These are phyloP conservation scores for Haliclona indistincta DNA, from an alignment of 37 sponge, comb jelly and placozoan species.

Conservation along the genomic window DNA sequence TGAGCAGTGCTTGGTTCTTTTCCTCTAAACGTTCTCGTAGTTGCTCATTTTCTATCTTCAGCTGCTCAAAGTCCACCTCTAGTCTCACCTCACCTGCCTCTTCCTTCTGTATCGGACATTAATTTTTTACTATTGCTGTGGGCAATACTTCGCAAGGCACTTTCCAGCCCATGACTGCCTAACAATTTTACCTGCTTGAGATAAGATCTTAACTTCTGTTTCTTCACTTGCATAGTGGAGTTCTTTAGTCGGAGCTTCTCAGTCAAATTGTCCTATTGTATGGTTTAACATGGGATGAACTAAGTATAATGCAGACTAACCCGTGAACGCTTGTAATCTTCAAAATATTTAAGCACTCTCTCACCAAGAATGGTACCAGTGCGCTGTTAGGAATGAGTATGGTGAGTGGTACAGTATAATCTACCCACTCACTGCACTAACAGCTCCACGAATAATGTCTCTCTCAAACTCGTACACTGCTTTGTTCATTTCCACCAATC, in stretches of 20 bases:
- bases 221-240: constrained; percentile 69
- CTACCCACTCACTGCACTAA: constrained; percentile 64
- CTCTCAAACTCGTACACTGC: constrained; percentile 91
- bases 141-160: neutral
- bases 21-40: constrained; percentile 85
- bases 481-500: constrained; percentile 87
- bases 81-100: constrained; percentile 89
- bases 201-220: constrained; percentile 76
- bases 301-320: constrained; percentile 28
- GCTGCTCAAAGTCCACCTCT: constrained; percentile 96
- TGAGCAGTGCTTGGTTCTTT: constrained; percentile 92
- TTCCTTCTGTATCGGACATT: constrained; percentile 62
- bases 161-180: too few species aligned
- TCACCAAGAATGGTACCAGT: constrained; percentile 84
- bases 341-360: constrained; percentile 83
- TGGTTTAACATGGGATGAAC: neutral
- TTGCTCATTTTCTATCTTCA: constrained; percentile 96
- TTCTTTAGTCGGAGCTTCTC: constrained; percentile 95
- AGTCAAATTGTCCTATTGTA: constrained; percentile 69
- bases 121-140: neutral
- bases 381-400: constrained; percentile 33
- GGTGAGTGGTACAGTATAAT: neutral
- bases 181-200: constrained; percentile 76
- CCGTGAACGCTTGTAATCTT: constrained; percentile 79
- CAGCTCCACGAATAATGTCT: constrained; percentile 83